Percentiles rank a stretch among this genome's conserved stretches.
Evolutionary conservation across 2,797 vertebrate species (phyloP).

Genomic region (Phalloptychus januarius): DNA sequence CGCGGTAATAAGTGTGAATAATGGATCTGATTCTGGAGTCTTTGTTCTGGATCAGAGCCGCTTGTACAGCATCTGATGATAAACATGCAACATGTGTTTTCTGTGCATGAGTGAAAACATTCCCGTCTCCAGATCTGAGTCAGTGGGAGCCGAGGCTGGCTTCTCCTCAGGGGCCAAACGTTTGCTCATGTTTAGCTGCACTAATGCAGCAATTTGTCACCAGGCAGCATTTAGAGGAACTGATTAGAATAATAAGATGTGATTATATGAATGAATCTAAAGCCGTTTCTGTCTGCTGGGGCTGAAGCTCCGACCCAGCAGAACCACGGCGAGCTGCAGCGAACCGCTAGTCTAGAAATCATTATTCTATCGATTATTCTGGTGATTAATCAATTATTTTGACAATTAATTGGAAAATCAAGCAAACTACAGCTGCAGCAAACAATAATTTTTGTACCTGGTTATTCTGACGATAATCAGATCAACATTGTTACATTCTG

Average conservation of each 20-base stretch:
- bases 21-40: background rate
- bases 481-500: no score
- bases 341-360: no score
- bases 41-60: slow-evolving; percentile 1
- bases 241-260: background rate
- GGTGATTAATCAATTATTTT: no score
- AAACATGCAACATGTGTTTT: slow-evolving; percentile 1
- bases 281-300: slow-evolving; percentile 17
- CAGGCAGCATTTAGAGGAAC: background rate
- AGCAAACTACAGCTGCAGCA: no score
- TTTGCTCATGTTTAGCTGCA: background rate
- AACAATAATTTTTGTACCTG: no score
- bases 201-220: background rate
- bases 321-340: slow-evolving; percentile 22
- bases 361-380: no score
- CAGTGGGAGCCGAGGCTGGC: background rate
- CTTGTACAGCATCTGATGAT: background rate
- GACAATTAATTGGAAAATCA: no score
- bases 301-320: slow-evolving; percentile 22
- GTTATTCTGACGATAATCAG: no score
- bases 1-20: background rate
- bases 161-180: background rate
- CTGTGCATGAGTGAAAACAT: background rate
- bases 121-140: background rate
- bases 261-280: background rate